A percentile compares a stretch with the other conserved stretches of the same genome.
phyloP scores from a whole-genome alignment of 2,888 invertebrate species.

The Cistogaster globosa region DNA sequence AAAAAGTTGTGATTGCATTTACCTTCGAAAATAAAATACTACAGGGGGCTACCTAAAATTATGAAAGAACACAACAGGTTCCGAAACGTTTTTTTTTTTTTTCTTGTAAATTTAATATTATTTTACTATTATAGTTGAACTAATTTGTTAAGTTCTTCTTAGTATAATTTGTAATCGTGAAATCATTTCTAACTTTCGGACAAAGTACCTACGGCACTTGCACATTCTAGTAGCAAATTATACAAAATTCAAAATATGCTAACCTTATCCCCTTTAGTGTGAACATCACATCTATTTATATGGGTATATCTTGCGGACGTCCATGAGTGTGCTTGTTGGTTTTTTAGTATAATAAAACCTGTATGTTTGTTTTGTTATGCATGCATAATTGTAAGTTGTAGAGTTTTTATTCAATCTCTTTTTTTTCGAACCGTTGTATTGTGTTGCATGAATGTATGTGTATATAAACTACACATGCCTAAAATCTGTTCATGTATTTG shows the following conservation, averaged over 20 bases:
- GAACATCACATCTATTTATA: neutral
- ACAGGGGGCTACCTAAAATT: no score
- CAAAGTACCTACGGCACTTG: neutral
- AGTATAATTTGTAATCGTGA: no score
- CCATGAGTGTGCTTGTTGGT: constrained; percentile 1
- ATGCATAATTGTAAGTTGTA: constrained; percentile 59
- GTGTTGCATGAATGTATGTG: constrained; percentile 41
- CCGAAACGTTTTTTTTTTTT: no score
- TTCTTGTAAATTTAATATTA: no score
- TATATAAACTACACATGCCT: constrained; percentile 28
- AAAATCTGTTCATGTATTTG: constrained; percentile 41
- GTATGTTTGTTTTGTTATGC: constrained; percentile 58
- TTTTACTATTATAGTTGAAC: no score
- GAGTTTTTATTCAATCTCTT: constrained; percentile 31
- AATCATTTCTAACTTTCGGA: no score
- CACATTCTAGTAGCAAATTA: neutral
- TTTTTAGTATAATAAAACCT: constrained; percentile 57
- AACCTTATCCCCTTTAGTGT: neutral
- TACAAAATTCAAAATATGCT: neutral
- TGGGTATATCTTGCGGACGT: constrained; percentile 23
- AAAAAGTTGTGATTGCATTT: no score
- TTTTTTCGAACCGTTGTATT: constrained; percentile 24
- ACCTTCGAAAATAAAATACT: no score
- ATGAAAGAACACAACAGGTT: no score
- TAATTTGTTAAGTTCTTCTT: no score